Percentiles rank a stretch among this genome's conserved stretches.
Conservation (phyloP, 2,888 invertebrate species). For the Anoplius nigerrimus region DNA sequence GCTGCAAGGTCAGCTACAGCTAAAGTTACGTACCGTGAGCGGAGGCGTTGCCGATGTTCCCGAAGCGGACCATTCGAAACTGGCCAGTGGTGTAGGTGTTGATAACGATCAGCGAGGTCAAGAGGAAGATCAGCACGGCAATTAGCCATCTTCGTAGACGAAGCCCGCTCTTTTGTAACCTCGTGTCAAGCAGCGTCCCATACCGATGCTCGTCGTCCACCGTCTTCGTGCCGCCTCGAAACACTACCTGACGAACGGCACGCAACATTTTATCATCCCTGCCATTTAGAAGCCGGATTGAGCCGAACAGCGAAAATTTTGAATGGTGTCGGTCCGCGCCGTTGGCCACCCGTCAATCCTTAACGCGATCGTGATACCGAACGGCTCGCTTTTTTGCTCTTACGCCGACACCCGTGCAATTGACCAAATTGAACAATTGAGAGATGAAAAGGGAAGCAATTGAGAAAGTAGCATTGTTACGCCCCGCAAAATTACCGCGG, state of each 20-base stretch:
- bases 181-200: constrained; percentile 31
- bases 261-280: not conserved
- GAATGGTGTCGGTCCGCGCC: no score
- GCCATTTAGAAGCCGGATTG: no score
- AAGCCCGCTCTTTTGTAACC: constrained; percentile 48
- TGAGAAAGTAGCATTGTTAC: no score
- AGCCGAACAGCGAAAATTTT: no score
- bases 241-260: constrained; percentile 44
- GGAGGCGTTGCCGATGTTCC: constrained; percentile 41
- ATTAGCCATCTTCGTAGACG: constrained; percentile 66
- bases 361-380: no score
- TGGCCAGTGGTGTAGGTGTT: constrained; percentile 65
- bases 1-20: not conserved
- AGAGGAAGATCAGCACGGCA: constrained; percentile 58
- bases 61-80: constrained; percentile 50
- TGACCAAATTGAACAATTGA: not conserved
- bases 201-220: constrained; percentile 33
- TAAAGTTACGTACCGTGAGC: constrained; percentile 8
- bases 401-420: not conserved
- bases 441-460: no score
- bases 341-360: no score
- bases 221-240: constrained; percentile 47
- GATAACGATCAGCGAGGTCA: constrained; percentile 62
- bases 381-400: not conserved
- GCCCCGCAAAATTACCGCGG: not conserved